A percentile compares a stretch with the other conserved stretches of the same genome.
Conservation (phyloP, 2,888 invertebrate genomes). For the Busseola fusca region DNA sequence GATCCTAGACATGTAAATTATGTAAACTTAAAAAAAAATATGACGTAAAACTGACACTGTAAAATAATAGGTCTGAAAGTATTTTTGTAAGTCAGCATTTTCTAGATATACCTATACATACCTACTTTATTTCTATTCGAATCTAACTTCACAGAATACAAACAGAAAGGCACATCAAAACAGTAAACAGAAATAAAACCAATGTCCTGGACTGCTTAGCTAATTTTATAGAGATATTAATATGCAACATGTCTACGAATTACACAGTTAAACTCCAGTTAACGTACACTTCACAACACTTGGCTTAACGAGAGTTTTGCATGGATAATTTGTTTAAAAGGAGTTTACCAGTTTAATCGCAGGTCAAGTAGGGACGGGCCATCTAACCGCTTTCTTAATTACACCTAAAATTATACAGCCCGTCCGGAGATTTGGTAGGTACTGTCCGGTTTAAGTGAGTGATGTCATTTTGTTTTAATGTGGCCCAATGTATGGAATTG, state of each 20-base stretch:
- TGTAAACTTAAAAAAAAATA: background rate
- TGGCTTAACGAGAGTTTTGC: conserved; percentile 72
- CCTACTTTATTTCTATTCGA: background rate
- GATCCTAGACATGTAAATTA: background rate
- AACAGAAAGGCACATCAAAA: conserved; percentile 31
- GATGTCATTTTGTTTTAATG: conserved; percentile 27
- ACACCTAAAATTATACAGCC: conserved; percentile 76
- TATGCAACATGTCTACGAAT: conserved; percentile 75
- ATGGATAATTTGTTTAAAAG: conserved; percentile 81
- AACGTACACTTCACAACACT: conserved; percentile 65
- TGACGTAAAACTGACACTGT: background rate
- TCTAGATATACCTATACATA: background rate
- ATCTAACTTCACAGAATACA: conserved; percentile 14
- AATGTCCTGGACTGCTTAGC: conserved; percentile 68
- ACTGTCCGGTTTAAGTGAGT: conserved; percentile 41
- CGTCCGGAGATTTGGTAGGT: conserved; percentile 61
- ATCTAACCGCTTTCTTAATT: conserved; percentile 79
- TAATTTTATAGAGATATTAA: conserved; percentile 73
- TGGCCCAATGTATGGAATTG: background rate
- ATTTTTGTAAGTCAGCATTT: background rate
- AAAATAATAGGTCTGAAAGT: background rate
- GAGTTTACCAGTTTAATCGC: conserved; percentile 78
- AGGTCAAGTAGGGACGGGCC: conserved; percentile 74
- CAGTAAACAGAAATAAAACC: conserved; percentile 65
- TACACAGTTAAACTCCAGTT: conserved; percentile 70